Conservation (phyloP, 2,797 vertebrate species). For the Coregonus suidteri region DNA sequence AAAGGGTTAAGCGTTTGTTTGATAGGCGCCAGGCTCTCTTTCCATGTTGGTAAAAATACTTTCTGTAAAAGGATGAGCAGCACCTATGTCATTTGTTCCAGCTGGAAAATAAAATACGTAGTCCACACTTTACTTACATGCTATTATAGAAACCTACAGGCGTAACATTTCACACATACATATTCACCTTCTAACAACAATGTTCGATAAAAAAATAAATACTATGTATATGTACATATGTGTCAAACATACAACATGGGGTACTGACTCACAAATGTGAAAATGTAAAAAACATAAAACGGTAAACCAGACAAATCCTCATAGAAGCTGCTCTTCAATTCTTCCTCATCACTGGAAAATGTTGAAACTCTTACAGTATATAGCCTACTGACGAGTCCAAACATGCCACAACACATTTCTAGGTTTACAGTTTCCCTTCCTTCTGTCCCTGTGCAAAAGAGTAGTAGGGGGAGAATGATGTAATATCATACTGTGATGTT, state of each 20-base stretch:
- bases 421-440: conserved; percentile 10
- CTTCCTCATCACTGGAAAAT: conserved; percentile 10
- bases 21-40: conserved; percentile 17
- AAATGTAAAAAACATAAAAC: not conserved
- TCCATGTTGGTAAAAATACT: conserved; percentile 27
- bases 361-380: conserved; percentile 18
- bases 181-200: conserved; percentile 39
- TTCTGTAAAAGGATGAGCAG: conserved; percentile 9
- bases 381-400: conserved; percentile 8
- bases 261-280: conserved; percentile 49
- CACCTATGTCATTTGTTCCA: conserved; percentile 19
- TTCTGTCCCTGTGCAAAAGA: not conserved
- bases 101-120: conserved; percentile 22
- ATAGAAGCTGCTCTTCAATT: conserved; percentile 9
- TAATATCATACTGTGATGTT: conserved; percentile 27
- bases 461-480: not conserved
- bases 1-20: conserved; percentile 12
- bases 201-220: conserved; percentile 81
- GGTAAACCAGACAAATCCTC: conserved; percentile 1
- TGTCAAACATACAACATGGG: conserved; percentile 37
- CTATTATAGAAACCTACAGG: conserved; percentile 21
- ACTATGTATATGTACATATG: conserved; percentile 63
- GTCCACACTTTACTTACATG: conserved; percentile 19
- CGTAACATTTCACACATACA: conserved; percentile 21
- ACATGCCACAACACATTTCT: conserved; percentile 27